phyloP scores from a whole-genome alignment of 2,797 vertebrate genomes.

The Smutsia temminckii region DNA sequence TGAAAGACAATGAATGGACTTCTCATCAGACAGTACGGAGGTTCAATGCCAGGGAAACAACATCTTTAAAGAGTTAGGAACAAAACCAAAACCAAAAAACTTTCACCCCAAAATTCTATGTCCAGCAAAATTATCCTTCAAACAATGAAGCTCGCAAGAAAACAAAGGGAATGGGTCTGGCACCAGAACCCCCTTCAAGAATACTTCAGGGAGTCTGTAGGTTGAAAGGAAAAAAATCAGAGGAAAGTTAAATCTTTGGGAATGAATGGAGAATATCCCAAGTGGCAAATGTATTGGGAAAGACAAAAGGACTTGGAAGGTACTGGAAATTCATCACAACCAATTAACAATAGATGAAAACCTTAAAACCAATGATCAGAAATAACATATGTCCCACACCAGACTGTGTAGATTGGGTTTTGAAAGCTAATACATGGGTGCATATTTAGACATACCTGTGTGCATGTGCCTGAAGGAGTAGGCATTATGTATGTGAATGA shows the following conservation, averaged over 20 bases:
- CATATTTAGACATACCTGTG: not conserved
- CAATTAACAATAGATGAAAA: not conserved
- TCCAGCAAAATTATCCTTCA: not conserved
- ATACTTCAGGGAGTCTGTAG: not conserved
- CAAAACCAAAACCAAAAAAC: not conserved
- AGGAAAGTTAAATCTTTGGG: not conserved
- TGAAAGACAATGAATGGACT: not conserved
- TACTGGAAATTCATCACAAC: not conserved
- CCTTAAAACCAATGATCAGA: not conserved
- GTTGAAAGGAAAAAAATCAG: not conserved
- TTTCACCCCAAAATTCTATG: not conserved
- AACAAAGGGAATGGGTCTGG: not conserved
- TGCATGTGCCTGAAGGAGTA: not conserved
- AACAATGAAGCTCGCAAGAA: not conserved
- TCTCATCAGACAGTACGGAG: not conserved
- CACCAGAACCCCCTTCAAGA: not conserved
- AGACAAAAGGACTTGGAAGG: not conserved
- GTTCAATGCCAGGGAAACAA: not conserved
- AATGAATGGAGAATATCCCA: not conserved
- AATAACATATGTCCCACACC: not conserved
- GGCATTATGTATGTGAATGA: not conserved
- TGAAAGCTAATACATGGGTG: not conserved
- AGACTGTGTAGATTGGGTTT: not conserved
- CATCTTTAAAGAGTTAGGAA: not conserved
- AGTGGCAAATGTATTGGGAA: conserved; percentile 7